phyloP scores from a whole-genome alignment of 1,140 invertebrate genomes.

The Sinonovacula constricta region DNA sequence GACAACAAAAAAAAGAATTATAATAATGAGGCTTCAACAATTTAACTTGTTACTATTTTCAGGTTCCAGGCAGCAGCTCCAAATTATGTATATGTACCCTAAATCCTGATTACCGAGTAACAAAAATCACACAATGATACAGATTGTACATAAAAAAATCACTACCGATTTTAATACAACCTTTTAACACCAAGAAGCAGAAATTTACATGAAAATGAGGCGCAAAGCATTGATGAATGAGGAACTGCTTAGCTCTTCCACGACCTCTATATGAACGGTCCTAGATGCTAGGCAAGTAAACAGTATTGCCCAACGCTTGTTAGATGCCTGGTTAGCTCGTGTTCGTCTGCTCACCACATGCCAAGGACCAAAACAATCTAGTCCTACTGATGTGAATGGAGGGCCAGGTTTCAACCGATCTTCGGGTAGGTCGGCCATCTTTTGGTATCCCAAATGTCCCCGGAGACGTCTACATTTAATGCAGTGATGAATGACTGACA shows the following conservation, averaged over 20 bases:
- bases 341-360: background rate
- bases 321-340: background rate
- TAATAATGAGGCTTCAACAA: no score
- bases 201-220: no score
- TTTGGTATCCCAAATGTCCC: constrained; percentile 23
- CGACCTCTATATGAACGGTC: constrained; percentile 22
- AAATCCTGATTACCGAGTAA: no score
- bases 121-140: no score
- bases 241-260: background rate
- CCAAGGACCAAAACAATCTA: constrained; percentile 34
- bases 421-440: constrained; percentile 54
- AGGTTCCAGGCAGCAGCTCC: no score
- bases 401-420: background rate
- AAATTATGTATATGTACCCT: no score
- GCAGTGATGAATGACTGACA: constrained; percentile 52
- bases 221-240: constrained; percentile 6
- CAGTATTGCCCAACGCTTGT: constrained; percentile 24
- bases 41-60: no score
- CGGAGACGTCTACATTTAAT: constrained; percentile 48
- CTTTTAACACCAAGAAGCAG: no score
- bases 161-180: no score
- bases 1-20: no score
- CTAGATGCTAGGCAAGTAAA: constrained; percentile 21
- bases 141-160: no score
- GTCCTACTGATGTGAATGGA: constrained; percentile 12